These are phyloP conservation scores for Capreolus pygargus DNA, from an alignment of 2,113 vertebrate genomes.

Conservation along the genomic window DNA sequence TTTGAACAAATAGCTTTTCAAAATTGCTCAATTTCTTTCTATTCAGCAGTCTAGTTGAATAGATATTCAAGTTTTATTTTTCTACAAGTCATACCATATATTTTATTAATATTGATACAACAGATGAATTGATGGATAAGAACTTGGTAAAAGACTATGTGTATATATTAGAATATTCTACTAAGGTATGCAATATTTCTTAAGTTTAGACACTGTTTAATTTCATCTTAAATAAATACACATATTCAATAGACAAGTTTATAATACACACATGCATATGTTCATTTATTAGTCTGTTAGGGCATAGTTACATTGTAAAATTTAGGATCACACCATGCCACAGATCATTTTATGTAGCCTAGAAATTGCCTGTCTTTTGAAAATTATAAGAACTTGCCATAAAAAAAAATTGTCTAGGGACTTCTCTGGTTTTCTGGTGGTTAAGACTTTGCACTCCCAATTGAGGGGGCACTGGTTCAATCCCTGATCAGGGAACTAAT, in stretches of 20 bases:
- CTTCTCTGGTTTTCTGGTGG: neutral
- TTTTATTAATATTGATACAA: neutral
- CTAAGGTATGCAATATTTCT: neutral
- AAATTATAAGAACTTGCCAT: neutral
- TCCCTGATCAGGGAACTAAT: neutral
- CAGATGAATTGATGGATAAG: neutral
- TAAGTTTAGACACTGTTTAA: neutral
- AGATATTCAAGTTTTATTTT: neutral
- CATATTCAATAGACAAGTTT: neutral
- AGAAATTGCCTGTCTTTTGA: neutral
- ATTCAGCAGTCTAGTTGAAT: neutral
- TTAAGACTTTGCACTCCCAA: neutral
- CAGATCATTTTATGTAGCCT: neutral
- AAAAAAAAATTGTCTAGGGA: neutral
- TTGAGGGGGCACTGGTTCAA: neutral
- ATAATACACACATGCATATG: neutral
- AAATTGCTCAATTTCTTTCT: neutral
- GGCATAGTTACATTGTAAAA: neutral
- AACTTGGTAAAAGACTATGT: neutral
- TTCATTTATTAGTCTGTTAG: neutral
- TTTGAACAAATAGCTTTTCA: neutral
- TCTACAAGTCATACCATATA: neutral
- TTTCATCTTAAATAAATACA: neutral
- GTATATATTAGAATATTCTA: neutral
- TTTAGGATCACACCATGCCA: neutral